Conservation (phyloP, 2,888 invertebrate species). For the Tachina grossa region DNA sequence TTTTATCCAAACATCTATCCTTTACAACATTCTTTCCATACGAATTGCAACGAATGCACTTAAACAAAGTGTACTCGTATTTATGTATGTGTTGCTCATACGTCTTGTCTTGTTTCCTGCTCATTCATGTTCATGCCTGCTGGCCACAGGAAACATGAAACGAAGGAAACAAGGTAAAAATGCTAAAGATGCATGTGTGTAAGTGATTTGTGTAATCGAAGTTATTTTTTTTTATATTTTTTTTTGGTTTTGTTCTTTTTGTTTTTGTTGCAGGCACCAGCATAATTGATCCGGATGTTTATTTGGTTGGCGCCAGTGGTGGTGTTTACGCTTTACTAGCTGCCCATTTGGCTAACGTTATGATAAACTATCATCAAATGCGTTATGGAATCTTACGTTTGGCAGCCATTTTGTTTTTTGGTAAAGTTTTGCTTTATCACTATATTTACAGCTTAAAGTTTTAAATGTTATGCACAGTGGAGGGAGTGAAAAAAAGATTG, state of each 20-base stretch:
- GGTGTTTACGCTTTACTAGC: constrained; percentile 98
- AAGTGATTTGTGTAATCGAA: constrained; percentile 18
- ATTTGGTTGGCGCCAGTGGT: constrained; percentile 97
- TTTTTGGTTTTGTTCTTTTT: constrained; percentile 19
- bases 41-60: constrained; percentile 29
- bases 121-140: constrained; percentile 5
- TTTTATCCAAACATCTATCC: not conserved
- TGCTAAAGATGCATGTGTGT: not conserved
- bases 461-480: constrained; percentile 37
- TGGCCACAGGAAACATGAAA: constrained; percentile 20
- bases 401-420: constrained; percentile 95
- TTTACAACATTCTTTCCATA: constrained; percentile 3
- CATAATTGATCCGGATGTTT: constrained; percentile 96
- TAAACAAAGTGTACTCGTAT: constrained; percentile 9
- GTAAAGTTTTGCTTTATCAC: constrained; percentile 84
- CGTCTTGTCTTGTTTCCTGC: constrained; percentile 41
- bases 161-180: constrained; percentile 36
- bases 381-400: constrained; percentile 95
- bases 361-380: constrained; percentile 98
- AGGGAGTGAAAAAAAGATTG: not conserved
- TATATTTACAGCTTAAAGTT: not conserved
- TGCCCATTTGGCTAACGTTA: constrained; percentile 97
- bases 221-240: constrained; percentile 17
- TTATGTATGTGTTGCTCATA: constrained; percentile 59
- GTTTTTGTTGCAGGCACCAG: constrained; percentile 87